phyloP scores from a whole-genome alignment of 2,113 vertebrate species.

The Mesocricetus auratus region DNA sequence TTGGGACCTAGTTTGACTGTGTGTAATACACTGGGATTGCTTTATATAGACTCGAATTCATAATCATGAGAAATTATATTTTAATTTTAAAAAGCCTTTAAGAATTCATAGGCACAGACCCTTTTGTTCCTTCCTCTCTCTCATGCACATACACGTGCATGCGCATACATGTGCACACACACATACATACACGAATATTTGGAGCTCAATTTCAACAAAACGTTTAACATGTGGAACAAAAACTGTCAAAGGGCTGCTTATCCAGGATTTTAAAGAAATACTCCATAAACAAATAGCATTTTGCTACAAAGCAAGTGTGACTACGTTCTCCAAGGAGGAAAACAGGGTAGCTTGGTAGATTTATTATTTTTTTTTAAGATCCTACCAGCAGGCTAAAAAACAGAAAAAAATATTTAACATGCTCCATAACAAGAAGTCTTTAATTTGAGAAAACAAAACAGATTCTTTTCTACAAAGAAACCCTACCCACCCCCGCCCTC shows the following conservation, averaged over 20 bases:
- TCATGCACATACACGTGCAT: no score
- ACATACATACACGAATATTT: conserved; percentile 18
- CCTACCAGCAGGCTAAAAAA: conserved; percentile 65
- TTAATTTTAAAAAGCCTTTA: conserved; percentile 70
- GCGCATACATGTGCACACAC: neutral
- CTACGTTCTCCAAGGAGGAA: conserved; percentile 71
- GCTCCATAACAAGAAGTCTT: conserved; percentile 62
- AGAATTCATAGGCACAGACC: conserved; percentile 59
- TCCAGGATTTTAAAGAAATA: conserved; percentile 79
- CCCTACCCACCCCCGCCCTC: conserved; percentile 47
- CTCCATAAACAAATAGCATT: conserved; percentile 77
- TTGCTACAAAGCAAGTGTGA: conserved; percentile 72
- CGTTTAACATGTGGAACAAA: conserved; percentile 77
- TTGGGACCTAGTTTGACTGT: conserved; percentile 64
- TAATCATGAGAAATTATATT: conserved; percentile 67
- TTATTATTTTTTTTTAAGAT: conserved; percentile 40
- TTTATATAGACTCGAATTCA: conserved; percentile 53
- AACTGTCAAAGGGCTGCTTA: conserved; percentile 77
- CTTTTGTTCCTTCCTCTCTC: conserved; percentile 43
- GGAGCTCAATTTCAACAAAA: conserved; percentile 75
- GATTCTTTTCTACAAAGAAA: conserved; percentile 71
- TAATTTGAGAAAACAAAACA: conserved; percentile 71
- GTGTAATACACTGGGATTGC: conserved; percentile 65
- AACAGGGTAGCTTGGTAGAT: conserved; percentile 70
- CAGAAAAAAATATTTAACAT: neutral